Evolutionary conservation across 2,888 invertebrate species (phyloP).

Genomic region (Acrobasis repandana): DNA sequence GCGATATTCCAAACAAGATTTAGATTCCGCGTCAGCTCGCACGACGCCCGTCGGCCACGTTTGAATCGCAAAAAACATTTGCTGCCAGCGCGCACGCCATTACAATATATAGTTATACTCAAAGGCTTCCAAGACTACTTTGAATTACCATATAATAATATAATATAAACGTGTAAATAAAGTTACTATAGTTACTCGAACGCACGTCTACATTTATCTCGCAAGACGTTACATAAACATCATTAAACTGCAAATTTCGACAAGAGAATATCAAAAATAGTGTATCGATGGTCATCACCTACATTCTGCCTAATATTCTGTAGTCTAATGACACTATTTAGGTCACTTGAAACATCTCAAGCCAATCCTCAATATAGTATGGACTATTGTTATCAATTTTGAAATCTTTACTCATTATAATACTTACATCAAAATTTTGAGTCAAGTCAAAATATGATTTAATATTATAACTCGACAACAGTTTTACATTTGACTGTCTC

Average conservation of each 20-base stretch:
- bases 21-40: too few species aligned
- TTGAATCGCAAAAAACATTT: slow-evolving; percentile 32
- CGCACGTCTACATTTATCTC: slow-evolving; percentile 64
- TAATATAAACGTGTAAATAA: slow-evolving; percentile 80
- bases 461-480: slow-evolving; percentile 21
- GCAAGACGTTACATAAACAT: slow-evolving; percentile 63
- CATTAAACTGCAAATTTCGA: slow-evolving; percentile 79
- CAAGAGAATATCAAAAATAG: slow-evolving; percentile 83
- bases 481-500: slow-evolving; percentile 1
- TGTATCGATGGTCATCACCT: slow-evolving; percentile 73
- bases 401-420: slow-evolving; percentile 37
- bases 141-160: slow-evolving; percentile 72
- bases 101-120: slow-evolving; percentile 57
- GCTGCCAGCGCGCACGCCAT: slow-evolving; percentile 63
- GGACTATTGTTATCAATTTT: slow-evolving; percentile 68
- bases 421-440: slow-evolving; percentile 30
- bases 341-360: slow-evolving; percentile 70
- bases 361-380: slow-evolving; percentile 61
- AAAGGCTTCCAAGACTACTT: slow-evolving; percentile 74
- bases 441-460: slow-evolving; percentile 31
- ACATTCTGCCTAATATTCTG: slow-evolving; percentile 76
- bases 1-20: too few species aligned
- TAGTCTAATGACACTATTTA: slow-evolving; percentile 69
- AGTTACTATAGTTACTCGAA: slow-evolving; percentile 75
- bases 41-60: not conserved